A percentile compares a stretch with the other conserved stretches of the same genome.
Evolutionary conservation across 2,888 invertebrate species (phyloP).

Genomic region (Blastobasis lacticolella): DNA sequence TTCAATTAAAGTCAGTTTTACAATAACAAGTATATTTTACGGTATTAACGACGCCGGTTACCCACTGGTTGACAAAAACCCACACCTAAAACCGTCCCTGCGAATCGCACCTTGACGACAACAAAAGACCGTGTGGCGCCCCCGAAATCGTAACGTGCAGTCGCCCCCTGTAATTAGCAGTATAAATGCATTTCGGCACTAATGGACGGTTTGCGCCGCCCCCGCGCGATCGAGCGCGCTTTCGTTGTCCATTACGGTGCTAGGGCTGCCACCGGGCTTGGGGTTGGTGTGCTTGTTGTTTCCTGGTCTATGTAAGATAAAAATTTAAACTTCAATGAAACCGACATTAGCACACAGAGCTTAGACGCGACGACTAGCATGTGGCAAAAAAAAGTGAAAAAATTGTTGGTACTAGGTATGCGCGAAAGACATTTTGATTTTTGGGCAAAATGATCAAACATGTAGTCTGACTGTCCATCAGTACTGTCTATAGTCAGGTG

Average conservation of each 20-base stretch:
- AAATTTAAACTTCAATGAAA: background rate
- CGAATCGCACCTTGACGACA: conserved; percentile 5
- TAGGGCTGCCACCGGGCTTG: conserved; percentile 9
- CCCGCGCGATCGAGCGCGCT: conserved; percentile 24
- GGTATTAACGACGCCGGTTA: too few species aligned
- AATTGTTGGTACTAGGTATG: too few species aligned
- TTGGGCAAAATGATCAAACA: too few species aligned
- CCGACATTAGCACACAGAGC: background rate
- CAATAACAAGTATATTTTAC: too few species aligned
- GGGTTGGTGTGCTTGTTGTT: background rate
- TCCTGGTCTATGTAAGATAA: background rate
- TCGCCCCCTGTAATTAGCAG: conserved; percentile 35
- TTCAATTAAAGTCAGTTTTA: too few species aligned
- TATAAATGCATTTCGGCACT: conserved; percentile 37
- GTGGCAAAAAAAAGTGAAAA: background rate
- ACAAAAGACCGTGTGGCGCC: conserved; percentile 11
- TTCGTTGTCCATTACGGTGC: conserved; percentile 26
- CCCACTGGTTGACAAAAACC: too few species aligned
- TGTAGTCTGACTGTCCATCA: too few species aligned
- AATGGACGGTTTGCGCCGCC: conserved; percentile 38
- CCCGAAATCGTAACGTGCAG: conserved; percentile 7
- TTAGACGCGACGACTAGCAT: background rate
- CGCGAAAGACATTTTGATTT: too few species aligned
- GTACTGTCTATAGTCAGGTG: too few species aligned
- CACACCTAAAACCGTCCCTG: background rate